These are phyloP conservation scores for Agrochola macilenta DNA, from an alignment of 2,888 invertebrate genomes.

Conservation along the genomic window DNA sequence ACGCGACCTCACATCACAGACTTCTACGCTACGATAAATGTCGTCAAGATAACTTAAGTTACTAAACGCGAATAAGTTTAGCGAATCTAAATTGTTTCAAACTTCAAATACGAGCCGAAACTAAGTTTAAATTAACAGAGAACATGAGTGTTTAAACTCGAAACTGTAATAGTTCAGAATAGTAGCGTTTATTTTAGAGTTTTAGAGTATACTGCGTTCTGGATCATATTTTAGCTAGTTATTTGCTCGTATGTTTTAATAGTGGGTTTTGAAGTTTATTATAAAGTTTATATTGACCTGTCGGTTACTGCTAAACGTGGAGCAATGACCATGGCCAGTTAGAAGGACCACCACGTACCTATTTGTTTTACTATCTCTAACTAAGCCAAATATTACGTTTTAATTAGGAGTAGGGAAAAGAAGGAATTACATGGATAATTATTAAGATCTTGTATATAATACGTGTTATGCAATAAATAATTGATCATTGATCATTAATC, in stretches of 20 bases:
- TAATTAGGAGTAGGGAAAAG: too few species aligned
- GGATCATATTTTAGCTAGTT: constrained; percentile 37
- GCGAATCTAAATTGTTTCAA: constrained; percentile 71
- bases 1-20: background rate
- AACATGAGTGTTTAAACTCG: constrained; percentile 62
- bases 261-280: constrained; percentile 5
- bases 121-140: constrained; percentile 64
- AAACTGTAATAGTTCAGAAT: constrained; percentile 49
- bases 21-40: constrained; percentile 21
- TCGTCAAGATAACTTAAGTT: constrained; percentile 44
- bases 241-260: constrained; percentile 25
- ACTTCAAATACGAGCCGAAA: constrained; percentile 63
- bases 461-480: background rate
- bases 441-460: background rate
- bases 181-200: constrained; percentile 50
- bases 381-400: background rate
- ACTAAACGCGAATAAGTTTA: constrained; percentile 58
- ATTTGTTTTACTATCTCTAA: background rate
- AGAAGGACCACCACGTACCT: background rate
- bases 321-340: background rate
- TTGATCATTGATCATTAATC: background rate
- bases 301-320: background rate
- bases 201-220: constrained; percentile 4
- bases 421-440: too few species aligned
- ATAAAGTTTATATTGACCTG: constrained; percentile 20